These are phyloP conservation scores for Festucalex cinctus DNA, from an alignment of 2,113 vertebrate species.

Conservation along the genomic window DNA sequence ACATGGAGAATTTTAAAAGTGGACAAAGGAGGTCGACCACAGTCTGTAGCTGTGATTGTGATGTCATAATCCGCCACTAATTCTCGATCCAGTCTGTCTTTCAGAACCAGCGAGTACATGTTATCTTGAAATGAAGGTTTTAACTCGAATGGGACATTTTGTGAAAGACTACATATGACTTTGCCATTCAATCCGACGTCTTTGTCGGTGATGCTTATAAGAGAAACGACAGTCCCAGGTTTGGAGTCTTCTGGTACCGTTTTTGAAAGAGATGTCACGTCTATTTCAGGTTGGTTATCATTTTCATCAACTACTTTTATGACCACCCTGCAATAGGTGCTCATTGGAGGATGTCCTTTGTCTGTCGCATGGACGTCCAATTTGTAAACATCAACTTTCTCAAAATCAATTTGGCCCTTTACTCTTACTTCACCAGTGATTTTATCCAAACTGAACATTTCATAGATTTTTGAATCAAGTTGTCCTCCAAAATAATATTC, in stretches of 20 bases:
- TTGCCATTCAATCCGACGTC: conserved; percentile 61
- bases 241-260: conserved; percentile 54
- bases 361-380: conserved; percentile 59
- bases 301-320: conserved; percentile 64
- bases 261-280: conserved; percentile 62
- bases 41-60: conserved; percentile 51
- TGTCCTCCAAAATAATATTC: conserved; percentile 54
- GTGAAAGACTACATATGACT: conserved; percentile 43
- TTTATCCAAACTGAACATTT: conserved; percentile 51
- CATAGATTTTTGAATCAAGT: conserved; percentile 20
- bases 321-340: conserved; percentile 45
- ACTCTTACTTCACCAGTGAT: conserved; percentile 57
- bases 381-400: conserved; percentile 47
- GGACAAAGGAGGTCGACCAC: conserved; percentile 50
- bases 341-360: conserved; percentile 60
- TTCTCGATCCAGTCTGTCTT: conserved; percentile 55
- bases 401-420: conserved; percentile 55
- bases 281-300: conserved; percentile 67
- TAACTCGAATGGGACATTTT: conserved; percentile 57
- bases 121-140: conserved; percentile 67
- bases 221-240: conserved; percentile 59
- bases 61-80: conserved; percentile 48
- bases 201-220: conserved; percentile 63
- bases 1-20: conserved; percentile 48
- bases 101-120: conserved; percentile 60